Evolutionary conservation across 2,888 invertebrate genomes (phyloP), one percentile per base, ranked within the genome.

Genomic region (Mimas tiliae): DNA sequence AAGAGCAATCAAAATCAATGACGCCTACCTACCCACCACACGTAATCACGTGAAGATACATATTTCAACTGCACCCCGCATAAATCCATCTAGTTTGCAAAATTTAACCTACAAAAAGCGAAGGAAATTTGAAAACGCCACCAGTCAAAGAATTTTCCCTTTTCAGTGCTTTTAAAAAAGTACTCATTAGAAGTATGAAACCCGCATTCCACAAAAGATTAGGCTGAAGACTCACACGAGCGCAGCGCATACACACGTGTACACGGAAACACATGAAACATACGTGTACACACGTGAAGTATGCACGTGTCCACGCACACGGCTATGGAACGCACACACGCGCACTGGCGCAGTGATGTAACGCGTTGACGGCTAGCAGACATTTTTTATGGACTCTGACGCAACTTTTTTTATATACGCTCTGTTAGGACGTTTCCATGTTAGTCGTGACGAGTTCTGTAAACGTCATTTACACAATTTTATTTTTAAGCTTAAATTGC

Each of bases 381-480:
- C 93, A 92, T 91, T 93, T 93, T 93, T 93, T 93, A 91, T 93
- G 88, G 81, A 74, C 85, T 88, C 85, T 92, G 92, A 92, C 93
- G 93, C 93, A 92, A 93, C 88, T 81, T 88, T 92, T 90, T 92
- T 90, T 91, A 87, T 86, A 87, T 83, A 58, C 58, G 38, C 12
- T 52, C 79, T 82, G 80, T 88, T 82, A 89, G 85, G 88, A 76
- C 53, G 81, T 74, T 79, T 79, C 71, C 78, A 79, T 77, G 74
- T 75, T 72, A 68, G 21, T 51, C 16, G 19, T 65, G 62, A 62
- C 69, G 64, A 67, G 69, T 74, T 71, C 74, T 69, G 72, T 75
- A 55, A 19, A n/a, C 19, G 38, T 19, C 19, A 50, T 50, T 48
- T 48, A 1, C 1, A 47, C 1, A 14, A n/a, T 2, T 6, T n/a